Conservation (phyloP, 2,797 vertebrate genomes). For the Pseudomugil tenellus region DNA sequence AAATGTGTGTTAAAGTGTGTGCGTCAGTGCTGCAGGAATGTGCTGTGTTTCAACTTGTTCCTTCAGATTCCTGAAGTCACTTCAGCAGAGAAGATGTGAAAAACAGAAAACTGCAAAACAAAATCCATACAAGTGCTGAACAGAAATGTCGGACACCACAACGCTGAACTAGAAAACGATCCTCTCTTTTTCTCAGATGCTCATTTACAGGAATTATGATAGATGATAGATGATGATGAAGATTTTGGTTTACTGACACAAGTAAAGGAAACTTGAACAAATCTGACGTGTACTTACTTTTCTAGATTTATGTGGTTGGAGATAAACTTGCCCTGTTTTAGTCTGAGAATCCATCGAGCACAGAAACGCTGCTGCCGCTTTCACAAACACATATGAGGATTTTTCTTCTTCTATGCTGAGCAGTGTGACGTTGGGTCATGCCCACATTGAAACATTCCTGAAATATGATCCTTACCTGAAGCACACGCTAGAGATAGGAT, state of each 20-base stretch:
- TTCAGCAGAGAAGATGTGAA: background rate
- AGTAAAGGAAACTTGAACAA: background rate
- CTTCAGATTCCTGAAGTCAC: constrained; percentile 14
- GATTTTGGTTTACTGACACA: background rate
- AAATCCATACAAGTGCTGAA: background rate
- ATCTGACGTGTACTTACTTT: constrained; percentile 71
- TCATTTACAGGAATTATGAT: background rate
- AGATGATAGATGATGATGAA: background rate
- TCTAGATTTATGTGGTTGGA: constrained; percentile 75
- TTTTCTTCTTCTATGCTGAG: background rate
- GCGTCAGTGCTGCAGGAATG: constrained; percentile 50
- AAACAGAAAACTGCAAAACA: background rate
- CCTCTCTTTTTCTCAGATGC: background rate
- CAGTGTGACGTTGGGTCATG: constrained; percentile 11
- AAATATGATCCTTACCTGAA: constrained; percentile 58
- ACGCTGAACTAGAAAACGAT: background rate
- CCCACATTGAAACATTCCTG: constrained; percentile 20
- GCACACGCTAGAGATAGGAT: no score
- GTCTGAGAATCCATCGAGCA: constrained; percentile 67
- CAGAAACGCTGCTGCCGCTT: constrained; percentile 1
- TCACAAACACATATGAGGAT: background rate
- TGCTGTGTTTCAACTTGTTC: constrained; percentile 67
- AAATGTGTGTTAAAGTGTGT: no score
- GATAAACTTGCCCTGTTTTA: constrained; percentile 79
- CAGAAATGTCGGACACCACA: background rate